phyloP scores from a whole-genome alignment of 2,797 vertebrate species.

The Coregonus ussuriensis region DNA sequence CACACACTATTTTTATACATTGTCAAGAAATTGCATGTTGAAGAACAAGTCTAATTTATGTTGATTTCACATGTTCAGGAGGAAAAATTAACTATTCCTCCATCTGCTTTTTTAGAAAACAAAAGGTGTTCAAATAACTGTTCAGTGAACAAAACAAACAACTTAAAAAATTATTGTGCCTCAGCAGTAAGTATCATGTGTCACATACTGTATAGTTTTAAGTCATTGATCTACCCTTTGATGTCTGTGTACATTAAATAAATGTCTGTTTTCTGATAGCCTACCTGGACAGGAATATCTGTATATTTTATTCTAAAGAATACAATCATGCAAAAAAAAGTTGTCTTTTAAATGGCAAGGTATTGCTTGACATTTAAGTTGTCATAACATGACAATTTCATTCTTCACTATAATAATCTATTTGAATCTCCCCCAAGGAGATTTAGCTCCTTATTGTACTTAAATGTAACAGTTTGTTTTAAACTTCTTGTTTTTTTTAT shows the following conservation, averaged over 20 bases:
- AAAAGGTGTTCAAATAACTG: constrained; percentile 8
- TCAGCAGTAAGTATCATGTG: constrained; percentile 1
- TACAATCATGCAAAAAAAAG: not conserved
- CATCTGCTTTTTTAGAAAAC: not conserved
- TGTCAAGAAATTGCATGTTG: constrained; percentile 65
- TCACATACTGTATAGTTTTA: constrained; percentile 11
- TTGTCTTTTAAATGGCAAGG: not conserved
- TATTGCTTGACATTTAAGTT: constrained; percentile 23
- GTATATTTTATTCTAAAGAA: not conserved
- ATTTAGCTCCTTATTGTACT: not conserved
- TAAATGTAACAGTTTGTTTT: constrained; percentile 15
- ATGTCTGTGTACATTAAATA: too few species aligned
- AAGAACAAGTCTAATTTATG: constrained; percentile 36
- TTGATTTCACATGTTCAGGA: constrained; percentile 41
- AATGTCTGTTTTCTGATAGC: not conserved
- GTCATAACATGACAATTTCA: not conserved
- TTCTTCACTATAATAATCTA: constrained; percentile 2
- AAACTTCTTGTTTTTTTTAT: constrained; percentile 47
- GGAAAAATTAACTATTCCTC: not conserved
- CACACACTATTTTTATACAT: constrained; percentile 49
- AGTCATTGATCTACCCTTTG: not conserved
- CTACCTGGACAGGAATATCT: constrained; percentile 4
- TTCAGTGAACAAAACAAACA: constrained; percentile 12
- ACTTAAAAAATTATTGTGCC: constrained; percentile 24
- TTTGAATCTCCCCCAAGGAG: not conserved